phyloP scores from a whole-genome alignment of 2,113 vertebrate genomes.

The Leptocoma aspasia region DNA sequence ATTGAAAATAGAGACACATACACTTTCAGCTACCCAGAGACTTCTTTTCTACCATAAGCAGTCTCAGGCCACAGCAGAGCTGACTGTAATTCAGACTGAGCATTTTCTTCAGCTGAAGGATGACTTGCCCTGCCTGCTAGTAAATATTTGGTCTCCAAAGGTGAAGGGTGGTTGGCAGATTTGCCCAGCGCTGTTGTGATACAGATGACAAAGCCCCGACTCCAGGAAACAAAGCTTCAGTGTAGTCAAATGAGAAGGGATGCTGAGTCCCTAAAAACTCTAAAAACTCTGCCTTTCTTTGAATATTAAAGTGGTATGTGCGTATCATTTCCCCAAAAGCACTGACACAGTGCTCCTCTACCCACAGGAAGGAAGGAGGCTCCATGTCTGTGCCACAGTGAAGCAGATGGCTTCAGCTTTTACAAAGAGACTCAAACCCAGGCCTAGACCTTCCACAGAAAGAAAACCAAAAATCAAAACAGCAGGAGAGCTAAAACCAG shows the following conservation, averaged over 20 bases:
- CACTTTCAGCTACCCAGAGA: background rate
- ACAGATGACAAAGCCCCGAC: background rate
- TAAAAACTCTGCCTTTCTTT: background rate
- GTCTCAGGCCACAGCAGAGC: background rate
- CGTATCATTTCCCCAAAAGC: background rate
- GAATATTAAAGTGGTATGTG: background rate
- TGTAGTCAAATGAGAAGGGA: background rate
- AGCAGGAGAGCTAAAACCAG: background rate
- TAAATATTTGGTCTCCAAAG: background rate
- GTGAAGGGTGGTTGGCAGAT: background rate
- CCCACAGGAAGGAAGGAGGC: background rate
- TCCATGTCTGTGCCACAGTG: background rate
- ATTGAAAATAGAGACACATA: background rate
- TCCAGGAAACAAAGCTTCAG: background rate
- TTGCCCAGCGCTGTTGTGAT: background rate
- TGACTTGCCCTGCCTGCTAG: background rate
- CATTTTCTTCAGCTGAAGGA: background rate
- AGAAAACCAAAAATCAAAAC: background rate
- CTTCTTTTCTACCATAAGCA: background rate
- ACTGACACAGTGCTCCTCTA: background rate
- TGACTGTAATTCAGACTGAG: background rate
- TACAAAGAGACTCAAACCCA: background rate
- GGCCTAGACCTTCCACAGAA: background rate
- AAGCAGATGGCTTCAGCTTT: background rate
- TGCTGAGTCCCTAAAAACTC: background rate